These are phyloP conservation scores for Ceratina calcarata DNA, from an alignment of 1,140 invertebrate species.

Conservation along the genomic window DNA sequence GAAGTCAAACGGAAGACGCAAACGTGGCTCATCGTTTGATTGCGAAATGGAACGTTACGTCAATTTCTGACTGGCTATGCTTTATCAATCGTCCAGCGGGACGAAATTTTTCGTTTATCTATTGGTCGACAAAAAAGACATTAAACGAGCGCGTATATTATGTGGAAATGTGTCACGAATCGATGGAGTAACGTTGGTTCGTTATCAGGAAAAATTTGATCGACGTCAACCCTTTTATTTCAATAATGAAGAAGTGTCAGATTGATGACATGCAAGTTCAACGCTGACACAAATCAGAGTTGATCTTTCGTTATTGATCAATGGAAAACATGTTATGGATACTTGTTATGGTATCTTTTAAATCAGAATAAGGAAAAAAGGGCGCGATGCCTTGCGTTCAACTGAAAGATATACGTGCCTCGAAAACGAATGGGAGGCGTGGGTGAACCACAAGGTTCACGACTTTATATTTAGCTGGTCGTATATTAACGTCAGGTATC, in stretches of 20 bases:
- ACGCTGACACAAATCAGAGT: not conserved
- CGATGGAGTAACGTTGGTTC: too few species aligned
- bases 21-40: constrained; percentile 28
- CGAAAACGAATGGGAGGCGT: constrained; percentile 19
- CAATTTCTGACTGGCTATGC: constrained; percentile 6
- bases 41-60: constrained; percentile 29
- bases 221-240: not conserved
- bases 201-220: constrained; percentile 1
- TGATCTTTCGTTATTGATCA: not conserved
- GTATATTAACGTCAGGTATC: constrained; percentile 36
- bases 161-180: not conserved
- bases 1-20: constrained; percentile 50
- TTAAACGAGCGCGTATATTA: not conserved
- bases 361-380: not conserved
- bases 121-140: not conserved
- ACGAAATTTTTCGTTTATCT: not conserved
- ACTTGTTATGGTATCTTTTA: too few species aligned
- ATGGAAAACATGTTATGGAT: not conserved
- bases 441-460: constrained; percentile 8
- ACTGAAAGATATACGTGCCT: constrained; percentile 6
- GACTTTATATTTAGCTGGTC: constrained; percentile 43
- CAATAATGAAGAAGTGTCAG: not conserved
- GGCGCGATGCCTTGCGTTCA: not conserved
- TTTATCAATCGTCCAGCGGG: not conserved
- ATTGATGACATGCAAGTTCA: constrained; percentile 17